Evolutionary conservation across 2,113 vertebrate species (phyloP), one percentile per base, ranked within the genome.

Genomic region (Nannobrachium achirus): DNA sequence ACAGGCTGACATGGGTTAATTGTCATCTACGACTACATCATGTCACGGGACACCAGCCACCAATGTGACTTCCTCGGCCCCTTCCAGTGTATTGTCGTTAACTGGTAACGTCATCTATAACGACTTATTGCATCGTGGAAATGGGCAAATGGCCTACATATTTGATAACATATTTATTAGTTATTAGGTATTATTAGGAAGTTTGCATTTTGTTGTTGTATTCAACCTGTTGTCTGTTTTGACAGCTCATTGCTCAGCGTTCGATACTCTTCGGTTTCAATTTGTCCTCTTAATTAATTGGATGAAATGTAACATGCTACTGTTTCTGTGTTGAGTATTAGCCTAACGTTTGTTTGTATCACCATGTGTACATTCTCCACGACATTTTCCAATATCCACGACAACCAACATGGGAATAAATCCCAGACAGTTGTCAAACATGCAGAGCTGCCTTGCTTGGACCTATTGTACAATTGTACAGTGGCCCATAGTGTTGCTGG

Each of bases 21-120:
- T 10, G 50, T 52, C 14, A 13, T 48, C 9, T 19, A 48, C 44
- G 13, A 45, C 6, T 11, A 48, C 10, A n/a, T 14, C 58, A 1
- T 38, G 66, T 66, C 39, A 50, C 44, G 18, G 61, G 63, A 55
- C 58, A 25, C 78, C 73, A 75, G 74, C 66, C 82, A 73, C 18
- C 14, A 3, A 16, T 9, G 25, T 18, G 25, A 56, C 45, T 13
- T 62, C 11, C 13, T 14, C 16, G 7, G 13, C 6, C 16, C 18
- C 56, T 15, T 18, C 8, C 13, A 13, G 25, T 15, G 33, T 10
- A 45, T 46, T 52, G 25, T 7, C 16, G 16, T 46, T 1, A 20
- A 59, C 7, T 16, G 45, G 13, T 15, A 20, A 4, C 6, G 7
- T 19, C 15, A 4, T 8, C 3, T 15, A 8, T 6, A 52, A 48